phyloP scores from a whole-genome alignment of 2,888 invertebrate species.

The Drosophila rubida region DNA sequence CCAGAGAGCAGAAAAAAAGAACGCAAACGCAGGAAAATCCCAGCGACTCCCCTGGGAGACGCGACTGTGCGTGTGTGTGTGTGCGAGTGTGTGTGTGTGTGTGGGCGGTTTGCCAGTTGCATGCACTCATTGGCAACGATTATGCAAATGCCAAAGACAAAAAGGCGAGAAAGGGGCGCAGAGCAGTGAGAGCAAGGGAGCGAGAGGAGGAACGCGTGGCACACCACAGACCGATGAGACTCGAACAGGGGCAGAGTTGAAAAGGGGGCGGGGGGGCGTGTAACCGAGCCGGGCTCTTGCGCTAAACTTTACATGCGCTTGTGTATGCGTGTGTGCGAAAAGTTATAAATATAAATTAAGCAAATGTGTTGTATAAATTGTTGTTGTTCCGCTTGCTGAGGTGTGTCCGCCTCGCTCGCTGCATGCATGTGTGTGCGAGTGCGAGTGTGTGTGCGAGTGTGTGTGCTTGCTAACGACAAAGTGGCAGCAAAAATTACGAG shows the following conservation, averaged over 20 bases:
- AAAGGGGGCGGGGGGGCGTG: neutral
- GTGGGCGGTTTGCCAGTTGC: slow-evolving; percentile 42
- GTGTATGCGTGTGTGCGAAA: slow-evolving; percentile 38
- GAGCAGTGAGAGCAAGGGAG: neutral
- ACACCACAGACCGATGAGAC: slow-evolving; percentile 17
- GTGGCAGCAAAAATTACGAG: slow-evolving; percentile 72
- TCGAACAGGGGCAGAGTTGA: neutral
- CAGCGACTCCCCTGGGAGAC: slow-evolving; percentile 21
- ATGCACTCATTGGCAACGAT: slow-evolving; percentile 62
- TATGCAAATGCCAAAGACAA: slow-evolving; percentile 68
- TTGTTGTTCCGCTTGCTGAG: slow-evolving; percentile 54
- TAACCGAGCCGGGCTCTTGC: slow-evolving; percentile 26
- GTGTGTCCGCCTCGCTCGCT: slow-evolving; percentile 11
- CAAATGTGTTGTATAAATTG: slow-evolving; percentile 78
- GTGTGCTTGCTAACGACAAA: slow-evolving; percentile 46
- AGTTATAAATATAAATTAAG: slow-evolving; percentile 80
- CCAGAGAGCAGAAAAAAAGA: neutral
- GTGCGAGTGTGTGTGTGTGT: slow-evolving; percentile 3
- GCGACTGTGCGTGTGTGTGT: neutral
- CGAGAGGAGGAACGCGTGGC: neutral
- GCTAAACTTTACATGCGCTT: slow-evolving; percentile 45
- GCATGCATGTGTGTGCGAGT: slow-evolving; percentile 14
- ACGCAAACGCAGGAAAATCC: slow-evolving; percentile 15
- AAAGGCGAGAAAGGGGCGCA: slow-evolving; percentile 4
- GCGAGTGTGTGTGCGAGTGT: slow-evolving; percentile 27